Percentiles rank a stretch among this genome's conserved stretches.
phyloP scores from a whole-genome alignment of 2,113 vertebrate species.

The Archocentrus centrarchus region DNA sequence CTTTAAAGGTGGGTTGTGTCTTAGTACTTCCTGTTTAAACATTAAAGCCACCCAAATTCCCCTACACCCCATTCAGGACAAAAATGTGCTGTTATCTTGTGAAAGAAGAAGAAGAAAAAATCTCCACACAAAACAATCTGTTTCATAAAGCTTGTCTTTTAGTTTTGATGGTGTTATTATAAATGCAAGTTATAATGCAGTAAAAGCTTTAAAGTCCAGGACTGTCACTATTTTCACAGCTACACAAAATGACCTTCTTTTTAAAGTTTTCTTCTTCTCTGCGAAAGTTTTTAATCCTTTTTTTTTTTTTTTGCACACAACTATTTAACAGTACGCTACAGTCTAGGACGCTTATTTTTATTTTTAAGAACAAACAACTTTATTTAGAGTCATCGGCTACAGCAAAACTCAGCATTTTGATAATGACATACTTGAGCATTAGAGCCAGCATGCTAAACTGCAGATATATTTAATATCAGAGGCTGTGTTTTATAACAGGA shows the following conservation, averaged over 20 bases:
- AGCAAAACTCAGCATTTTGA: background rate
- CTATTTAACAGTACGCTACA: background rate
- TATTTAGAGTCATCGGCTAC: background rate
- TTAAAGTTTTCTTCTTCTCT: background rate
- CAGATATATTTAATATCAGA: fast-evolving
- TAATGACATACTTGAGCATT: no score
- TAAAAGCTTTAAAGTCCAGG: background rate
- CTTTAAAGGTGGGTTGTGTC: background rate
- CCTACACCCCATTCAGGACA: background rate
- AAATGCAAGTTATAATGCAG: background rate
- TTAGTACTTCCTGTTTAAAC: background rate
- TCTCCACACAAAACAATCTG: background rate
- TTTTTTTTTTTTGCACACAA: no score
- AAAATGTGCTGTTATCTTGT: background rate
- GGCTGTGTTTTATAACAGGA: background rate
- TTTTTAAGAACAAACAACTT: no score
- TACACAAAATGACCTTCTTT: background rate
- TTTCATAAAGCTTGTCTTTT: background rate
- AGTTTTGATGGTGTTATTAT: background rate
- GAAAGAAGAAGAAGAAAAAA: background rate
- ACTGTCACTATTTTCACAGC: background rate
- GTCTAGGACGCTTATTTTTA: background rate
- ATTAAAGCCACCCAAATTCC: background rate
- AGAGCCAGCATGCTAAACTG: background rate
- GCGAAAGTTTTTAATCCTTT: no score